A percentile compares a stretch with the other conserved stretches of the same genome.
Evolutionary conservation across 2,797 vertebrate species (phyloP).

Genomic region (Rhinophrynus dorsalis): DNA sequence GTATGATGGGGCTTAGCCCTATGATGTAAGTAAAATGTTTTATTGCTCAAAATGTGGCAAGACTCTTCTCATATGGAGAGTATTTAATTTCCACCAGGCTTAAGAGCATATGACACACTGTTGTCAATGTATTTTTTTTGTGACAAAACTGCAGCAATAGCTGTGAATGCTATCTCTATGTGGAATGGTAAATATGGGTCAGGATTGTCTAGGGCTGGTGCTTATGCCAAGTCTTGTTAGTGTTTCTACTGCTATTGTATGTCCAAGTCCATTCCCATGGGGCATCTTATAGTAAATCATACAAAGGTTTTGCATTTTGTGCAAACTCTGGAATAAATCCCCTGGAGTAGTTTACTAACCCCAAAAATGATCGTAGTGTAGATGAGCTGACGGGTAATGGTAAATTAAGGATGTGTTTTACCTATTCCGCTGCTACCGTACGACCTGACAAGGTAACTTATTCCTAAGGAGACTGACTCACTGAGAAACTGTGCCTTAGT

Average conservation of each 20-base stretch:
- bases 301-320: background rate
- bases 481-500: background rate
- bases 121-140: background rate
- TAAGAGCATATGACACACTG: background rate
- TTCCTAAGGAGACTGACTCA: background rate
- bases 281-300: background rate
- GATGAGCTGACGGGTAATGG: background rate
- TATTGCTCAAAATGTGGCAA: background rate
- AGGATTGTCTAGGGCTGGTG: background rate
- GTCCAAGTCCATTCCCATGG: background rate
- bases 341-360: background rate
- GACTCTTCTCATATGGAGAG: background rate
- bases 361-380: background rate
- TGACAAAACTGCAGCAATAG: background rate
- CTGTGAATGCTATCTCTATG: background rate
- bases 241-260: background rate
- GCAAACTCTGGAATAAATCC: background rate
- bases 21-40: background rate
- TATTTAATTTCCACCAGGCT: background rate
- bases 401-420: background rate
- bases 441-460: background rate
- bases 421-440: background rate
- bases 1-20: background rate
- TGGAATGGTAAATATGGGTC: background rate
- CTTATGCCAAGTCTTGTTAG: background rate